Conservation (phyloP, 2,113 vertebrate species). For the Panthera tigris region DNA sequence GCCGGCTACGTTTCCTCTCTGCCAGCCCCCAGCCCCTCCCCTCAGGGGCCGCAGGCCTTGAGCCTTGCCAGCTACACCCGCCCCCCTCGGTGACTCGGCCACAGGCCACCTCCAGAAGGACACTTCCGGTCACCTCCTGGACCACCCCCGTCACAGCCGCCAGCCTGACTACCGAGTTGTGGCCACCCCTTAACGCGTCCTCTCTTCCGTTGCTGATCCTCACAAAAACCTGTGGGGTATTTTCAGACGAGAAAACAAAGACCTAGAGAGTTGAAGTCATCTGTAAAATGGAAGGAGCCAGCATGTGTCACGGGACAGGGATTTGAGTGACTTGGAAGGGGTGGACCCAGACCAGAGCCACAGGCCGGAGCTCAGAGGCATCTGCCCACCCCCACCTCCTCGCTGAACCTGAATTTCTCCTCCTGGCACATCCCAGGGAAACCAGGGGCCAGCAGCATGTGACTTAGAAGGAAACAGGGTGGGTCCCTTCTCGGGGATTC, state of each 20-base stretch:
- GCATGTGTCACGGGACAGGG: background rate
- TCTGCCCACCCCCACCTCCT: background rate
- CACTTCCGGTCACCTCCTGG: background rate
- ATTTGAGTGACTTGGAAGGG: background rate
- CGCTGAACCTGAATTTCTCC: background rate
- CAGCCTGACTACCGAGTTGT: accelerated
- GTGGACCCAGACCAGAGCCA: background rate
- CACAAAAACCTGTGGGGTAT: background rate
- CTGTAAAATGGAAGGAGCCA: no score
- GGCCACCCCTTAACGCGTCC: accelerated
- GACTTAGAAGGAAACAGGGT: background rate
- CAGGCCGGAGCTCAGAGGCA: background rate
- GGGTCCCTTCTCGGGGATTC: background rate
- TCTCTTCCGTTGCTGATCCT: background rate
- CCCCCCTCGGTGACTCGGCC: accelerated
- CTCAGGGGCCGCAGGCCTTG: background rate
- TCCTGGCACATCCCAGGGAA: background rate
- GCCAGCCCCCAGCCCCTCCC: background rate
- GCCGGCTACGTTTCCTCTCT: no score
- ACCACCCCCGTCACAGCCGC: background rate
- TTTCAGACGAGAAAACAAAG: background rate
- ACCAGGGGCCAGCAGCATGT: background rate
- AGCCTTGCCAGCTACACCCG: no score
- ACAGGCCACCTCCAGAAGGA: background rate
- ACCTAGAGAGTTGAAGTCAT: background rate